Percentiles rank a stretch among this genome's conserved stretches.
phyloP scores from a whole-genome alignment of 2,113 vertebrate genomes.

The Aptenodytes patagonicus region DNA sequence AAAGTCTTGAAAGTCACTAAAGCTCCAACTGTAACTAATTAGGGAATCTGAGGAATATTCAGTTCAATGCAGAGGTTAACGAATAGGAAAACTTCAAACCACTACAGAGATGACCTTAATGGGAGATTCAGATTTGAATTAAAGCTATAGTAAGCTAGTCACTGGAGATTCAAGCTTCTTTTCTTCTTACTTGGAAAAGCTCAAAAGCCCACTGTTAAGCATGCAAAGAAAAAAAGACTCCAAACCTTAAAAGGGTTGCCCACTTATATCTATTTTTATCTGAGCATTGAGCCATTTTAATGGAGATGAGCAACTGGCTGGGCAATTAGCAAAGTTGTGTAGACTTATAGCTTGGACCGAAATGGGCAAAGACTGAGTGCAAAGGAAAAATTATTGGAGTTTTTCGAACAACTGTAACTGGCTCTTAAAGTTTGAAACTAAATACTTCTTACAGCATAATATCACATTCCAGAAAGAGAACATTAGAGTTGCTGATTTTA shows the following conservation, averaged over 20 bases:
- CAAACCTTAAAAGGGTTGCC: neutral
- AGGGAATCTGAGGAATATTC: conserved; percentile 65
- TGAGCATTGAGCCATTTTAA: conserved; percentile 27
- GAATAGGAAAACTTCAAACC: conserved; percentile 64
- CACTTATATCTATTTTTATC: conserved; percentile 42
- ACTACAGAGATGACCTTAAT: conserved; percentile 57
- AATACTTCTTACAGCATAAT: neutral
- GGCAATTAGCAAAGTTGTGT: neutral
- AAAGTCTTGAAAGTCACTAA: conserved; percentile 60
- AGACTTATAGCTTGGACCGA: neutral
- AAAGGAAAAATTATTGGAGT: neutral
- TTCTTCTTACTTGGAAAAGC: conserved; percentile 50
- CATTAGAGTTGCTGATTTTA: neutral
- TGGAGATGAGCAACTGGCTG: neutral
- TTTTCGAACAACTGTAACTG: neutral
- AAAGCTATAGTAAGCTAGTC: conserved; percentile 49
- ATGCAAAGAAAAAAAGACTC: neutral
- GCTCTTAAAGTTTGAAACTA: neutral
- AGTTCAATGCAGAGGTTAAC: conserved; percentile 71
- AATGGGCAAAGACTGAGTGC: neutral
- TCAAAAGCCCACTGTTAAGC: conserved; percentile 42
- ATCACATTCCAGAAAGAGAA: neutral
- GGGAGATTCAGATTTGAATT: conserved; percentile 59
- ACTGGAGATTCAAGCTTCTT: conserved; percentile 25
- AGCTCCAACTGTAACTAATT: conserved; percentile 71